phyloP scores from a whole-genome alignment of 2,113 vertebrate genomes.

The Mesocricetus auratus region DNA sequence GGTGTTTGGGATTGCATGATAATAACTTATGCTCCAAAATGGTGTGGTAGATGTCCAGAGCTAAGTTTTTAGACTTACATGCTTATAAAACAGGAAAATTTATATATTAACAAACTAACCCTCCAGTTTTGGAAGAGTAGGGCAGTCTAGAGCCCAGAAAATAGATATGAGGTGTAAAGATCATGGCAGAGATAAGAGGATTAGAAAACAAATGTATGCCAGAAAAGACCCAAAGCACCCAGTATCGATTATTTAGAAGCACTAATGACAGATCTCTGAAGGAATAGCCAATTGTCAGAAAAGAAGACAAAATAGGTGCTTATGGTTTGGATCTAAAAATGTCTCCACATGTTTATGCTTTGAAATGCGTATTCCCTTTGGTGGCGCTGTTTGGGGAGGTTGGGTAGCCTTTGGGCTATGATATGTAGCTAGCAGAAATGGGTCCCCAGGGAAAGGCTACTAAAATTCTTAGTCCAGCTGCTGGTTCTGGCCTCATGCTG shows the following conservation, averaged over 20 bases:
- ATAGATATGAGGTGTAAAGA: not conserved
- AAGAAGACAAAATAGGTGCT: not conserved
- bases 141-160: not conserved
- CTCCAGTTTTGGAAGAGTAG: constrained; percentile 1
- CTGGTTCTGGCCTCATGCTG: not conserved
- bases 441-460: not conserved
- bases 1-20: not conserved
- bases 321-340: not conserved
- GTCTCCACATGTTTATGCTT: not conserved
- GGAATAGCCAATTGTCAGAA: not conserved
- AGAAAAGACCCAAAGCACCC: not conserved
- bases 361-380: not conserved
- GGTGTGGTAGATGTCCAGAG: not conserved
- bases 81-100: constrained; percentile 12
- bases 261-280: not conserved
- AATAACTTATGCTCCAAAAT: constrained; percentile 4
- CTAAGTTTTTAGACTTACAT: not conserved
- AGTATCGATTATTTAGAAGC: constrained; percentile 31
- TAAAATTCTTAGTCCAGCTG: not conserved
- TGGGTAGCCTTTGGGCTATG: not conserved
- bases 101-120: constrained; percentile 34
- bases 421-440: not conserved
- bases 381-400: not conserved
- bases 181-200: not conserved
- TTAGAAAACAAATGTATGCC: not conserved